Conservation (phyloP, 2,113 vertebrate species). For the Nicator chloris region DNA sequence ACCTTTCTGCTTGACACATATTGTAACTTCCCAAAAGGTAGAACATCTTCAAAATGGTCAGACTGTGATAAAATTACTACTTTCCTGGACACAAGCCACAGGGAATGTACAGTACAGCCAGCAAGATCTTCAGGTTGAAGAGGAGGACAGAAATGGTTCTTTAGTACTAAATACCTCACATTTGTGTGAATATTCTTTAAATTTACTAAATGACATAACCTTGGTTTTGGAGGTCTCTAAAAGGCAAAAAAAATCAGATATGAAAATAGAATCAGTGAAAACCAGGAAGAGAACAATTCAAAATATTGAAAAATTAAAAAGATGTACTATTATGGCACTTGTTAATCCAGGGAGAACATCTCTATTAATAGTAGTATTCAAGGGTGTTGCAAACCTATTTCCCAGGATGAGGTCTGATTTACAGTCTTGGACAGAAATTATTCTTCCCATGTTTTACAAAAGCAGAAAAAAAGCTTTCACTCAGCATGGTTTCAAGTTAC, state of each 20-base stretch:
- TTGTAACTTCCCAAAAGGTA: not conserved
- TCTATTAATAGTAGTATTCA: not conserved
- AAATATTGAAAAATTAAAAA: not conserved
- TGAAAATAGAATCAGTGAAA: not conserved
- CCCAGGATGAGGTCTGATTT: not conserved
- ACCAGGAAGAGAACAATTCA: not conserved
- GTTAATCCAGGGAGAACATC: not conserved
- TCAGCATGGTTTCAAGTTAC: slow-evolving; percentile 14
- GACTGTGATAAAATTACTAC: not conserved
- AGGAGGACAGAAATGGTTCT: not conserved
- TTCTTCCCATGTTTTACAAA: not conserved
- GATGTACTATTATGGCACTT: not conserved
- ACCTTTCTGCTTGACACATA: not conserved
- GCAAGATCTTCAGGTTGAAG: not conserved
- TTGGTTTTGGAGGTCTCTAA: not conserved
- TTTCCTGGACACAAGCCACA: not conserved
- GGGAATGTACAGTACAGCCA: not conserved
- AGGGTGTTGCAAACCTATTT: not conserved
- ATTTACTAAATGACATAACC: not conserved
- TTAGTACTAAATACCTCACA: not conserved
- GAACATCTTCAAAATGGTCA: not conserved
- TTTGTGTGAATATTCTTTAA: not conserved
- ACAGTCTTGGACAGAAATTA: not conserved
- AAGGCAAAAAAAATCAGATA: not conserved
- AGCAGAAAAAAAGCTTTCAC: not conserved